Evolutionary conservation across 1,140 invertebrate genomes (phyloP), one percentile per base, ranked within the genome.

Genomic region (Melipona quadrifasciata): DNA sequence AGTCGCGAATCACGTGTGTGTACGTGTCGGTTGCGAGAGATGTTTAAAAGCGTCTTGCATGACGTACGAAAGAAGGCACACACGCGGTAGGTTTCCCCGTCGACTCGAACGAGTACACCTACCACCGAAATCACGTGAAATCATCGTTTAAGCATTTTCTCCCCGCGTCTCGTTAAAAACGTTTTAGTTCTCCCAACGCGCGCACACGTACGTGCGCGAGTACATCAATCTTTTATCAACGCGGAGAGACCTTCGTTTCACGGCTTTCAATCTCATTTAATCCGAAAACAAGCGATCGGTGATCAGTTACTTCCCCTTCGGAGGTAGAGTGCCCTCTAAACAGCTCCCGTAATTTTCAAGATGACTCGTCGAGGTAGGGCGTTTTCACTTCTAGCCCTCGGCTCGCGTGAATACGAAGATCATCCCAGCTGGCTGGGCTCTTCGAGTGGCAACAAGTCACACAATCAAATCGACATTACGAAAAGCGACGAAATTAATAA

Each of bases 321-420:
- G 2, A 47, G 39, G 21, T 17, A 8, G 16, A 72, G 70, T 27
- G 65, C 31, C 31, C 34, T 17, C 47, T 53, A 72, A 72, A 72
- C 70, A 72, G 51, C 70, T 70, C 68, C 55, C n/a, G 31, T 58
- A 76, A 76, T 61, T 75, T 75, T 6, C 74, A 61, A 24, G 4
- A 8, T 76, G 74, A 61, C 74, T 39, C 55, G 61, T 61, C 14
- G 53, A 58, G 57, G 34, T 57, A 57, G 19, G 31, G 53, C 27
- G 73, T 34, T 75, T 14, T 31, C 72, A 11, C 31, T 68, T 24
- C 34, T 12, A 11, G 31, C n/a, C 72, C 72, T 31, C 34, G 39
- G 11, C 10, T 21, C 51, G 19, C 4, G 58, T 57, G 14, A 75
- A 58, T 34, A 34, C 51, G 10, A 73, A 31, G 31, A 55, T 31